Evolutionary conservation across 1,140 invertebrate species (phyloP).

Genomic region (Camponotus floridanus): DNA sequence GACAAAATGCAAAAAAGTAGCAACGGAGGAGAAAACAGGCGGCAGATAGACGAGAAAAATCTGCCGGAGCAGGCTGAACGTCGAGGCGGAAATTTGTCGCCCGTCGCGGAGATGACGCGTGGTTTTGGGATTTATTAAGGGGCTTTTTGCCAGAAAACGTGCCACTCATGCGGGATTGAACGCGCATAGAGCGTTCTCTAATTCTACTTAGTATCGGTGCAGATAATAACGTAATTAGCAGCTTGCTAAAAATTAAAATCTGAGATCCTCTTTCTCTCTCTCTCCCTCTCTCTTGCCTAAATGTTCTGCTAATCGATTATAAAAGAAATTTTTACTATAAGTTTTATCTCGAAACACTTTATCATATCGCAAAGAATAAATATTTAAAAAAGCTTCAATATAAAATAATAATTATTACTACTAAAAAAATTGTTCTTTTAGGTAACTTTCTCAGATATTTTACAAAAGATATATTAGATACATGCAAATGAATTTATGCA

Average conservation of each 20-base stretch:
- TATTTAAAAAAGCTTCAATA: not conserved
- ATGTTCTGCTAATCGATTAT: conserved; percentile 10
- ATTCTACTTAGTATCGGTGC: not conserved
- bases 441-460: not conserved
- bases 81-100: conserved; percentile 43
- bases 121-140: conserved; percentile 60
- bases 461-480: not conserved
- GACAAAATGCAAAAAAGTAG: conserved; percentile 67
- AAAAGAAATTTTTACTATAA: not conserved
- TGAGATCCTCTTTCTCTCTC: not conserved
- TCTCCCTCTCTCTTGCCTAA: not conserved
- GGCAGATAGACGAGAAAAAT: conserved; percentile 41
- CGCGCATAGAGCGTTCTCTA: not conserved
- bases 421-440: not conserved
- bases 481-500: conserved; percentile 7
- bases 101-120: conserved; percentile 35
- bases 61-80: conserved; percentile 2
- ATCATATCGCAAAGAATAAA: not conserved
- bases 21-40: conserved; percentile 8
- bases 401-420: not conserved
- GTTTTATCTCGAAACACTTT: not conserved
- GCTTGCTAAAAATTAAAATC: conserved; percentile 61
- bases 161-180: not conserved
- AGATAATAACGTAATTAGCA: conserved; percentile 10
- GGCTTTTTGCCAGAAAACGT: conserved; percentile 49